Evolutionary conservation across 1,140 invertebrate genomes (phyloP).

Genomic region (Drosophila lowei): DNA sequence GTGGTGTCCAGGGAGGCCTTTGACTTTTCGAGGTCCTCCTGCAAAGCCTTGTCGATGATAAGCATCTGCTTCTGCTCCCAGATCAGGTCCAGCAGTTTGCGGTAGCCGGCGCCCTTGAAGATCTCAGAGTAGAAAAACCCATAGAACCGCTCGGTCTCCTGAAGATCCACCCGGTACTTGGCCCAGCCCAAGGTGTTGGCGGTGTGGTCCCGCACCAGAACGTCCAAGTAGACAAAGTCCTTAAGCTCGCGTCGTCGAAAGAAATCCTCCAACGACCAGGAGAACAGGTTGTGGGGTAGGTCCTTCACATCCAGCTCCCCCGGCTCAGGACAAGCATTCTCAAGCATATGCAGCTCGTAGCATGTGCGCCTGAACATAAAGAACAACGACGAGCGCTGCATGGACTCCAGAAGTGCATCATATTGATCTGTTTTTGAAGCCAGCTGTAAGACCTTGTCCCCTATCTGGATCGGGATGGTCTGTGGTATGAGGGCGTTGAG

Average conservation of each 20-base stretch:
- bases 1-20: background rate
- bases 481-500: background rate
- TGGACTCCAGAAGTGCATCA: conserved; percentile 13
- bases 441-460: background rate
- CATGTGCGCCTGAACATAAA: conserved; percentile 13
- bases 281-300: conserved; percentile 29
- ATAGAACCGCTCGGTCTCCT: conserved; percentile 17
- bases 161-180: conserved; percentile 29
- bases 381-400: conserved; percentile 25
- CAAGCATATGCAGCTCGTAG: conserved; percentile 8
- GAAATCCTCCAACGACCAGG: conserved; percentile 25
- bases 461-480: background rate
- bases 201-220: conserved; percentile 1
- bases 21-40: background rate
- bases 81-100: conserved; percentile 1
- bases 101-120: background rate
- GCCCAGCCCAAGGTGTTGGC: conserved; percentile 10
- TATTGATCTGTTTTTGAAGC: background rate
- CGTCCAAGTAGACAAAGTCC: conserved; percentile 32
- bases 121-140: conserved; percentile 24
- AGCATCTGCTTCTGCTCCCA: conserved; percentile 29
- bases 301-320: background rate
- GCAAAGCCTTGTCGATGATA: conserved; percentile 13
- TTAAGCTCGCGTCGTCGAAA: conserved; percentile 21
- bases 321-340: background rate